Evolutionary conservation across 2,888 invertebrate species (phyloP).

Genomic region (Erebia aethiops): DNA sequence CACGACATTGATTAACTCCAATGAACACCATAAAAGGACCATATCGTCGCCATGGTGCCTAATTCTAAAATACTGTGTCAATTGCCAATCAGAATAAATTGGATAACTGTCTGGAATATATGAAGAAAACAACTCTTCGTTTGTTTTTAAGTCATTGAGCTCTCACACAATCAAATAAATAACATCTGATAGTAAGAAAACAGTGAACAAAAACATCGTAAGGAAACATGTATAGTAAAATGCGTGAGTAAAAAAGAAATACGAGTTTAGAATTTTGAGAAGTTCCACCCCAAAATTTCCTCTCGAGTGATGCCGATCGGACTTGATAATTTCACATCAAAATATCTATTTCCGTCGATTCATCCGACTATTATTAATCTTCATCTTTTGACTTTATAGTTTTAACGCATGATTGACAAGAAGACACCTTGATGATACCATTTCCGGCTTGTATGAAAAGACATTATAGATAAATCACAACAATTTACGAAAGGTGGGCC

Average conservation of each 20-base stretch:
- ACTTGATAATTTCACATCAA: no score
- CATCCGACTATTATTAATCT: no score
- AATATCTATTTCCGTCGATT: no score
- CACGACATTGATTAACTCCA: neutral
- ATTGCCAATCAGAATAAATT: constrained; percentile 25
- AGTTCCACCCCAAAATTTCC: no score
- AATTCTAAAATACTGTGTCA: constrained; percentile 16
- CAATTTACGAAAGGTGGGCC: constrained; percentile 22
- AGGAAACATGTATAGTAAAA: no score
- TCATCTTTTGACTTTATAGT: neutral
- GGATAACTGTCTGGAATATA: constrained; percentile 6
- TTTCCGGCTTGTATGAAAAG: neutral
- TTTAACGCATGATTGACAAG: neutral
- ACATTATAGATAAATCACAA: constrained; percentile 18
- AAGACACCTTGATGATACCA: constrained; percentile 3
- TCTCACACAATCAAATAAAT: no score
- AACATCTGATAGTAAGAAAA: no score
- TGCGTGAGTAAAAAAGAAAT: no score
- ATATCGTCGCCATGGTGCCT: neutral
- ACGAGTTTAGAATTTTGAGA: no score
- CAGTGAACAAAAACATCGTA: no score
- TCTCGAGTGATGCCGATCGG: no score
- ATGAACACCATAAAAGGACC: constrained; percentile 8
- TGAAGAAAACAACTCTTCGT: neutral
- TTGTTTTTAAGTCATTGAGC: no score